A percentile compares a stretch with the other conserved stretches of the same genome.
Evolutionary conservation across 2,113 vertebrate species (phyloP).

Genomic region (Mastomys coucha): DNA sequence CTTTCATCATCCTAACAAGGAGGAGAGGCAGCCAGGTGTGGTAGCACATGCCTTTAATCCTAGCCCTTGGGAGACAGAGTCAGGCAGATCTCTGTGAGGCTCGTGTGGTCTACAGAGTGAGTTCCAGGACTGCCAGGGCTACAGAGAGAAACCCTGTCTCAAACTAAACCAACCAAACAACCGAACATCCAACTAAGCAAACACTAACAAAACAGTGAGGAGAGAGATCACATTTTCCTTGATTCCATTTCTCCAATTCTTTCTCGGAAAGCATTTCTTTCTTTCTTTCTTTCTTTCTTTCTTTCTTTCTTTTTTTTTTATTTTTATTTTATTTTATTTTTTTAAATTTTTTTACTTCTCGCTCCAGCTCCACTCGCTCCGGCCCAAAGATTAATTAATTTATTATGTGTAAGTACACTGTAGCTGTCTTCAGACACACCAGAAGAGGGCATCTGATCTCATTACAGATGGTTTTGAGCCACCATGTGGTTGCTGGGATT

Average conservation of each 20-base stretch:
- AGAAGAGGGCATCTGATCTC: too few species aligned
- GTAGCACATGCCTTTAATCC: neutral
- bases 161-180: neutral
- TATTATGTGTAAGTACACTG: too few species aligned
- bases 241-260: neutral
- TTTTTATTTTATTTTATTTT: too few species aligned
- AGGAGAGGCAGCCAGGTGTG: neutral
- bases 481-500: too few species aligned
- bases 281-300: too few species aligned
- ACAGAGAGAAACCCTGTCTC: neutral
- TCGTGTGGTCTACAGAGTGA: neutral
- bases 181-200: neutral
- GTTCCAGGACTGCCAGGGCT: neutral
- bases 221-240: neutral
- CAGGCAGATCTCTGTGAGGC: neutral
- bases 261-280: neutral
- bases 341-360: too few species aligned
- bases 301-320: too few species aligned
- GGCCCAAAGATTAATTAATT: too few species aligned
- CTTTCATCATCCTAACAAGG: neutral
- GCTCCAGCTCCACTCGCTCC: too few species aligned
- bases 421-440: too few species aligned
- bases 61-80: neutral
- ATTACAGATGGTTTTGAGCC: too few species aligned
- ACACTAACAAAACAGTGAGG: neutral